phyloP scores from a whole-genome alignment of 2,113 vertebrate species.

The Daboia siamensis region DNA sequence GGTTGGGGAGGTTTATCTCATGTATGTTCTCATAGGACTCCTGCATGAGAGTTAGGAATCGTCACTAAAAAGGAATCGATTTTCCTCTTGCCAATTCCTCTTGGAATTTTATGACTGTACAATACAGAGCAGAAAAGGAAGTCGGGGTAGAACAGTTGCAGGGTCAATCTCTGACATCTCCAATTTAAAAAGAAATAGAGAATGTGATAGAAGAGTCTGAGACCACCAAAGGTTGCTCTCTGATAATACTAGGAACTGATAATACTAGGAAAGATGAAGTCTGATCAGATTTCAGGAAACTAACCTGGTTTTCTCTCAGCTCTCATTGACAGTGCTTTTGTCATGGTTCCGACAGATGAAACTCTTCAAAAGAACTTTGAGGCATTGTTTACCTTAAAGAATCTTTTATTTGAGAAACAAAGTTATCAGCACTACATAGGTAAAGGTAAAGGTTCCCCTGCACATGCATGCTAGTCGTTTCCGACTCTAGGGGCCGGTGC shows the following conservation, averaged over 20 bases:
- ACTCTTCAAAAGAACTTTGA: too few relatives aligned
- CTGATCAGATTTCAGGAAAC: neutral
- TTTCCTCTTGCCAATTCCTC: neutral
- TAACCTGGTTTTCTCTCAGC: neutral
- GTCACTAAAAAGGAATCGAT: neutral
- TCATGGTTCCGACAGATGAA: too few relatives aligned
- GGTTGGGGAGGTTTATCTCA: neutral
- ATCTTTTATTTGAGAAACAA: too few relatives aligned
- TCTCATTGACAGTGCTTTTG: neutral
- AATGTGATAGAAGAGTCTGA: neutral
- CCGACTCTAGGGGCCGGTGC: too few relatives aligned
- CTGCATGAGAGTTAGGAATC: neutral
- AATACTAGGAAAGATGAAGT: neutral
- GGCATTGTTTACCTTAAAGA: too few relatives aligned
- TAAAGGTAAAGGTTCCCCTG: too few relatives aligned
- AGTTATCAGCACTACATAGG: too few relatives aligned
- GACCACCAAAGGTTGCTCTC: neutral
- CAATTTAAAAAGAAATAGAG: neutral
- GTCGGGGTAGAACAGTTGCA: neutral
- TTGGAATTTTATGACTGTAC: neutral
- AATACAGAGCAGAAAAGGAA: neutral
- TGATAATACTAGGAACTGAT: neutral
- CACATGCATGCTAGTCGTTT: too few relatives aligned
- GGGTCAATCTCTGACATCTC: neutral
- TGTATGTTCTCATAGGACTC: neutral